A percentile compares a stretch with the other conserved stretches of the same genome.
These are phyloP conservation scores for Pogona vitticeps DNA, from an alignment of 2,113 vertebrate genomes.

Conservation along the genomic window DNA sequence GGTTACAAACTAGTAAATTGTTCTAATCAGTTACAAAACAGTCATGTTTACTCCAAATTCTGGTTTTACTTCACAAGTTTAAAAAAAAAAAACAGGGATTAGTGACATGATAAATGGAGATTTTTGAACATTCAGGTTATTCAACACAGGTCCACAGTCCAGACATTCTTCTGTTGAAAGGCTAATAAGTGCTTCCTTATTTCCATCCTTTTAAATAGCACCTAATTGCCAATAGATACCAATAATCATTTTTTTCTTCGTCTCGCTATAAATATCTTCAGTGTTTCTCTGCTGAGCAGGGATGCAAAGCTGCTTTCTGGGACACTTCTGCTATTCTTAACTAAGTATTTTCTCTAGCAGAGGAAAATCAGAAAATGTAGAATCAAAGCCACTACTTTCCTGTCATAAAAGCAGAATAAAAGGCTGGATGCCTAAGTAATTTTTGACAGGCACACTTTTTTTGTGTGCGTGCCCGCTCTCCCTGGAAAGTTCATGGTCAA, in stretches of 20 bases:
- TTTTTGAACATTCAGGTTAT: too few relatives aligned
- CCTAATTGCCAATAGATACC: background rate
- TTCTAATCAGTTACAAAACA: too few relatives aligned
- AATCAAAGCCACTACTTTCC: background rate
- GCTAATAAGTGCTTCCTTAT: background rate
- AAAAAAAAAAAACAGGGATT: too few relatives aligned
- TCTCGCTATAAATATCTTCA: background rate
- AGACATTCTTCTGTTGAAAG: background rate
- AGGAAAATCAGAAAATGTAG: background rate
- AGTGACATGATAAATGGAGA: too few relatives aligned
- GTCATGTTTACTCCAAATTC: too few relatives aligned
- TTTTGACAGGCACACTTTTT: background rate
- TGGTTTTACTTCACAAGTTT: too few relatives aligned
- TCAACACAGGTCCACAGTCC: background rate
- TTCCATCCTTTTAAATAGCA: background rate
- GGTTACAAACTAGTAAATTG: too few relatives aligned
- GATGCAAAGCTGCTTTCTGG: background rate
- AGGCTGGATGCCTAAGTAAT: background rate
- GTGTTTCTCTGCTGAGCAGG: background rate
- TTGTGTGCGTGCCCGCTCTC: background rate
- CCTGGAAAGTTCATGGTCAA: background rate
- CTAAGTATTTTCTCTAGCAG: background rate
- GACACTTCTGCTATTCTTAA: background rate
- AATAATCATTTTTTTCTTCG: background rate
- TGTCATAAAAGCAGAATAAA: background rate